A percentile compares a stretch with the other conserved stretches of the same genome.
These are phyloP conservation scores for Lissonota sp. DNA, from an alignment of 2,888 invertebrate species.

Conservation along the genomic window DNA sequence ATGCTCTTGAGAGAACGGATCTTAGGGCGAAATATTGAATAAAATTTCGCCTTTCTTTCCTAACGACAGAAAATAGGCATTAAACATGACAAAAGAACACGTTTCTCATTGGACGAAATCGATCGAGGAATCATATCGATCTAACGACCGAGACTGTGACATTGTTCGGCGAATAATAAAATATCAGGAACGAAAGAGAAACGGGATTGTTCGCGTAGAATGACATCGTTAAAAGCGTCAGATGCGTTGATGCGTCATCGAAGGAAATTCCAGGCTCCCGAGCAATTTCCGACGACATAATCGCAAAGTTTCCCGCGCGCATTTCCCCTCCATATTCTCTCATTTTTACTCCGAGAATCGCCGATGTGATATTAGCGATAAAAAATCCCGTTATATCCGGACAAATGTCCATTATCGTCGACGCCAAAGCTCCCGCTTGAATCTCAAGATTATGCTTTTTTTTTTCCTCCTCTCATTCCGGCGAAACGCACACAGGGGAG, in stretches of 20 bases:
- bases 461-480: conserved; percentile 1
- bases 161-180: conserved; percentile 6
- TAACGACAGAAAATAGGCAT: no score
- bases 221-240: conserved; percentile 2
- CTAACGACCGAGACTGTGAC: neutral
- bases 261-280: conserved; percentile 37
- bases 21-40: no score
- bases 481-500: no score
- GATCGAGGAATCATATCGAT: neutral
- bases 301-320: conserved; percentile 33
- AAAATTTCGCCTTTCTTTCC: no score
- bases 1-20: no score
- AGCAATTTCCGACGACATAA: conserved; percentile 33
- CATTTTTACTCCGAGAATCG: conserved; percentile 3
- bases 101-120: neutral
- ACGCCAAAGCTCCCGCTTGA: conserved; percentile 16
- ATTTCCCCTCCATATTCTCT: conserved; percentile 6
- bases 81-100: neutral
- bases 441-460: conserved; percentile 12
- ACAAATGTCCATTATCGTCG: conserved; percentile 55
- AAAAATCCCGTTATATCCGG: conserved; percentile 58
- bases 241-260: conserved; percentile 20
- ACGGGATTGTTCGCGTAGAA: neutral
- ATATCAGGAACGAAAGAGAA: neutral
- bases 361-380: conserved; percentile 61